Base-by-base conservation (phyloP, 2,797 vertebrate genomes). In the Thunnus albacares region DNA sequence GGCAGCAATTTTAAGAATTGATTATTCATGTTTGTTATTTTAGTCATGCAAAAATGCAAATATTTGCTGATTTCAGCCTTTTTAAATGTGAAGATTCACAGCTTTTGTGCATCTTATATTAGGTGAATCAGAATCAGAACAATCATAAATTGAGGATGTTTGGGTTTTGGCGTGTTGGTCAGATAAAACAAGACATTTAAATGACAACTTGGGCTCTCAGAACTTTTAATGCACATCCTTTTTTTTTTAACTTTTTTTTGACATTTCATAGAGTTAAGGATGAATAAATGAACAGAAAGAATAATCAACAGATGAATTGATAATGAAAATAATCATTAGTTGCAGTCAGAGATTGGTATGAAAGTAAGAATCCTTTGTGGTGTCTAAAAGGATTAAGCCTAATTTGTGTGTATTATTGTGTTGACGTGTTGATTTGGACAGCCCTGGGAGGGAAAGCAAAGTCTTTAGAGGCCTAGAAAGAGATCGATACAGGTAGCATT, bases 401-500 rank as follows among this genome's bases (percentile, higher is more conserved):
- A 11, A 49, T 64, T 53, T 43, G 18, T 57, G 66, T 60, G 59
- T 15, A 15, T 68, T 52, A 43, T 18, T 43, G 41, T 71, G 41
- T 67, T 58, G 26, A 43, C 4, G 28, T 49, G 76, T 72, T 14
- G 41, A 55, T 30, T 30, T 52, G n/a, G 55, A 68, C 49, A 67
- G 28, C 53, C 22, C 20, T 35, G 55, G 6, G 43, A 62, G 53
- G 60, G 12, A 18, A 28, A 63, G 80, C 85, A 15, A 84, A 89
- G 85, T 75, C 90, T 90, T 88, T 83, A 76, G 89, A 91, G 85
- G 91, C 93, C 92, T 89, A 86, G 72, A 79, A 82, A 83, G 83
- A 85, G 84, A 94, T 95, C 93, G 78, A 93, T 95, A 88, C 79
- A 84, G 63, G 43, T 81, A 80, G 83, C 90, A 71, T 90, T 20